Conservation (phyloP, 2,797 vertebrate genomes). For the Labroides dimidiatus region DNA sequence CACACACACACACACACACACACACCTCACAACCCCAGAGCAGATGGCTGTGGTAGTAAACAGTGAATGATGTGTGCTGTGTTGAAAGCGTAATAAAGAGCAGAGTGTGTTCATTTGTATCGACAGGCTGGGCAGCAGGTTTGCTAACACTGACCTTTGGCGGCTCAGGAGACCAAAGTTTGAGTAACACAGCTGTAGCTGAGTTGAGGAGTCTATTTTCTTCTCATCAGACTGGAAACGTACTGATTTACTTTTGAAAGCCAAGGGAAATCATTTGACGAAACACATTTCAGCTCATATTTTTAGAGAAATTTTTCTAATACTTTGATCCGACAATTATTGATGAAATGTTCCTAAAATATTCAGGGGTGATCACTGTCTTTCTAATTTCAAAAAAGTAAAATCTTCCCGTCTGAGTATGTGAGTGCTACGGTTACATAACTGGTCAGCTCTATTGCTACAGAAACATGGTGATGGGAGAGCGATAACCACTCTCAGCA, state of each 20-base stretch:
- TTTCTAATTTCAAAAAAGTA: too few relatives aligned
- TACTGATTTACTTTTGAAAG: background rate
- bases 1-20: conserved; percentile 31
- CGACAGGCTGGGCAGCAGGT: conserved; percentile 60
- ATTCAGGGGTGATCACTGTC: too few relatives aligned
- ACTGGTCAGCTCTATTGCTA: conserved; percentile 11
- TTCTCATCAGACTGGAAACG: background rate
- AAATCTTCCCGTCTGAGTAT: background rate
- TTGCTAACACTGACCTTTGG: conserved; percentile 58
- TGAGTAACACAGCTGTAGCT: conserved; percentile 22
- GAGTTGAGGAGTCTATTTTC: background rate
- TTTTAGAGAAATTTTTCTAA: too few relatives aligned
- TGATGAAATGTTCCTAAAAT: too few relatives aligned
- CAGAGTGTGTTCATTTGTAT: conserved; percentile 65
- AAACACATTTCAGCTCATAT: too few relatives aligned
- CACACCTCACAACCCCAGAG: conserved; percentile 36
- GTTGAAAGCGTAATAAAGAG: conserved; percentile 60
- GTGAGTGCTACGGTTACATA: conserved; percentile 10
- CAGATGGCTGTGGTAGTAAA: conserved; percentile 79
- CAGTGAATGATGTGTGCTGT: conserved; percentile 68
- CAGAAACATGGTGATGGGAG: conserved; percentile 15
- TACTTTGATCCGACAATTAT: too few relatives aligned
- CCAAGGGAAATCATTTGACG: too few relatives aligned
- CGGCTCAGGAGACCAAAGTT: conserved; percentile 40
- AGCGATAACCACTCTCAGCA: conserved; percentile 16